Evolutionary conservation across 2,888 invertebrate species (phyloP).

Genomic region (Acanthosepion pharaonis): DNA sequence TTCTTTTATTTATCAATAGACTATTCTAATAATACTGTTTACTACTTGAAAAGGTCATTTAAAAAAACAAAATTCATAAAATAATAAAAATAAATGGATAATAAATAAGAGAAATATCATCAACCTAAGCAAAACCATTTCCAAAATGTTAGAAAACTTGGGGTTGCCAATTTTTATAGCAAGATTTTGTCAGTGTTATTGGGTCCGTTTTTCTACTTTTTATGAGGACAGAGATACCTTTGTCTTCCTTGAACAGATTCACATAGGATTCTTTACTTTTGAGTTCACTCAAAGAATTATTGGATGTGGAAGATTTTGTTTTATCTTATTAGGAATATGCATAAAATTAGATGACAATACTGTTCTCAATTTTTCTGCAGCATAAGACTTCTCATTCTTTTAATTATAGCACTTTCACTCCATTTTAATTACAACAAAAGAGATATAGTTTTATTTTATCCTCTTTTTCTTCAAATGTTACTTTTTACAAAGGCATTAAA

Average conservation of each 20-base stretch:
- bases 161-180: neutral
- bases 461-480: no score
- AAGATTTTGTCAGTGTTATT: neutral
- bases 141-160: no score
- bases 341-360: neutral
- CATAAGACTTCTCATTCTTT: neutral
- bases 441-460: neutral
- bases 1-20: no score
- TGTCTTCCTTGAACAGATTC: neutral
- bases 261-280: neutral
- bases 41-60: no score
- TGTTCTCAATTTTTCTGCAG: neutral
- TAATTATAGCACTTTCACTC: neutral
- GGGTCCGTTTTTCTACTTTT: neutral
- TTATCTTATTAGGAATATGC: neutral
- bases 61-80: no score
- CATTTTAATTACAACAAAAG: neutral
- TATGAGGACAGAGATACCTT: constrained; percentile 33
- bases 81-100: no score
- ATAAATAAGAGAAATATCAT: no score
- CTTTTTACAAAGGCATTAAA: neutral
- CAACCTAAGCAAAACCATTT: no score
- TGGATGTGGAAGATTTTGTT: neutral
- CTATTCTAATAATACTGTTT: no score
- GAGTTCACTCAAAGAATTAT: neutral